A percentile compares a stretch with the other conserved stretches of the same genome.
These are phyloP conservation scores for Enteromius mattozi DNA, from an alignment of 2,797 vertebrate species.

Conservation along the genomic window DNA sequence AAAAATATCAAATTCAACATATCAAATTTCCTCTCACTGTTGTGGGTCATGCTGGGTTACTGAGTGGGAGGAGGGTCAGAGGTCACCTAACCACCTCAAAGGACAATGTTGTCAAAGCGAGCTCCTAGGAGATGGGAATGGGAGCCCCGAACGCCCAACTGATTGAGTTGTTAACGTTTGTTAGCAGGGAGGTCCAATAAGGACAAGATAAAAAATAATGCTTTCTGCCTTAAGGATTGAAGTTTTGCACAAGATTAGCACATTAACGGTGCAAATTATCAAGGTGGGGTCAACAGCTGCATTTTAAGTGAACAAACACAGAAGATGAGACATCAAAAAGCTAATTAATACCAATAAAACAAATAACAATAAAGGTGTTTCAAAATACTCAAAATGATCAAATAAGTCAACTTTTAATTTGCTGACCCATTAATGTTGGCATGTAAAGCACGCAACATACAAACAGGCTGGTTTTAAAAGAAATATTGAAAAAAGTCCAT, in stretches of 20 bases:
- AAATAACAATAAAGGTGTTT: conserved; percentile 2
- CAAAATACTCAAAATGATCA: neutral
- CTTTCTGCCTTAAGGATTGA: conserved; percentile 50
- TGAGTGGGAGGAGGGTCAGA: conserved; percentile 67
- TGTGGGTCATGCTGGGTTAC: conserved; percentile 68
- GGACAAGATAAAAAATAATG: conserved; percentile 57
- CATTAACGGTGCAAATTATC: conserved; percentile 39
- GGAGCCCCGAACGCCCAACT: conserved; percentile 8
- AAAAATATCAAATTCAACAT: conserved; percentile 22
- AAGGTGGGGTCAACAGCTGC: neutral
- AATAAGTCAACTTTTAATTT: neutral
- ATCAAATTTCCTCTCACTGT: conserved; percentile 62
- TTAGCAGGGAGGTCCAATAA: conserved; percentile 29
- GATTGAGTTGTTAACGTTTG: conserved; percentile 67
- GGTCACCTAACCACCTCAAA: conserved; percentile 60
- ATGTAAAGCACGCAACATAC: neutral
- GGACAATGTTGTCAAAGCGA: conserved; percentile 62
- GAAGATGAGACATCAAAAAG: neutral
- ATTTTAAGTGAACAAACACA: conserved; percentile 9
- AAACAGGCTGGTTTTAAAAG: neutral
- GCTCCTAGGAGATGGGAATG: conserved; percentile 56
- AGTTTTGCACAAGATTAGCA: conserved; percentile 57
- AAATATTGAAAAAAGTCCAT: neutral
- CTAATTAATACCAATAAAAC: neutral
- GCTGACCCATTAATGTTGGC: neutral